Evolutionary conservation across 2,113 vertebrate genomes (phyloP).

Genomic region (Petroica traversi): DNA sequence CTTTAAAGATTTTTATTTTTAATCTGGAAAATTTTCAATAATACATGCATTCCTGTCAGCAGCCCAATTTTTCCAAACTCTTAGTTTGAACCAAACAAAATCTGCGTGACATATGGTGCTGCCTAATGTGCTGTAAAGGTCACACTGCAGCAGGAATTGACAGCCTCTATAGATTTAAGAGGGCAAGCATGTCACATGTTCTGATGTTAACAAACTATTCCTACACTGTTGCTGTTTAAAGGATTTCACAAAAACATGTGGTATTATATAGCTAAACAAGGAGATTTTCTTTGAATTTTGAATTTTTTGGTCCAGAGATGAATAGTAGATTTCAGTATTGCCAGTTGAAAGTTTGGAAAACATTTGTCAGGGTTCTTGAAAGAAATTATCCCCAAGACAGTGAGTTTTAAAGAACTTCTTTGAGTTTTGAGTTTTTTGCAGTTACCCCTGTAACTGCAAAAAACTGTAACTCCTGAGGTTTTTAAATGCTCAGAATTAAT

Average conservation of each 20-base stretch:
- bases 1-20: neutral
- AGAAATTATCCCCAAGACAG: neutral
- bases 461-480: accelerated
- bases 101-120: neutral
- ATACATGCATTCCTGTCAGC: neutral
- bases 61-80: neutral
- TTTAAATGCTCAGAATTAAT: neutral
- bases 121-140: constrained; percentile 38
- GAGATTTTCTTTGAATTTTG: neutral
- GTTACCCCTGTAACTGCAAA: no score
- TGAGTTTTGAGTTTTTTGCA: no score
- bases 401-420: neutral
- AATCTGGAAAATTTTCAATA: neutral
- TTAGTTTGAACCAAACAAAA: neutral
- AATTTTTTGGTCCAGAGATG: neutral
- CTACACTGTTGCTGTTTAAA: neutral
- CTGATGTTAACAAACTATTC: neutral
- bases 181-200: neutral
- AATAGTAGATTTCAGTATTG: neutral
- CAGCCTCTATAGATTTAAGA: constrained; percentile 17
- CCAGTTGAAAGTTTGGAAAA: neutral
- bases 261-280: neutral
- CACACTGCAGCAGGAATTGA: constrained; percentile 9
- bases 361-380: neutral
- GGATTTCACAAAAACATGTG: neutral